phyloP scores from a whole-genome alignment of 2,113 vertebrate species.

The Chaetorhynchus papuensis region DNA sequence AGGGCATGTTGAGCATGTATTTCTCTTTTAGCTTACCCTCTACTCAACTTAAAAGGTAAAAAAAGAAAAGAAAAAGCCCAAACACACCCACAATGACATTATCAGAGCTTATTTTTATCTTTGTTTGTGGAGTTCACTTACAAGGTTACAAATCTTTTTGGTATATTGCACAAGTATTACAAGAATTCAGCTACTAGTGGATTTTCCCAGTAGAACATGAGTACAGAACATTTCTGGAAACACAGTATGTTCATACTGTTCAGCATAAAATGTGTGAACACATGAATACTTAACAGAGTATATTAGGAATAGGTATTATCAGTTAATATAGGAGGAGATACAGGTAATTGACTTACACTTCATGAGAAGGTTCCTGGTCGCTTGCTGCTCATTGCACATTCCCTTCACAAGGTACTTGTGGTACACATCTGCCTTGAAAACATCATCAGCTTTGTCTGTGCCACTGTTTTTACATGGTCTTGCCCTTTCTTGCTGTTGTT shows the following conservation, averaged over 20 bases:
- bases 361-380: background rate
- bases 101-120: background rate
- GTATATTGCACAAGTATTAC: background rate
- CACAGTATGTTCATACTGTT: background rate
- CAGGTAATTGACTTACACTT: background rate
- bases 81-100: background rate
- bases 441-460: background rate
- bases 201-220: background rate
- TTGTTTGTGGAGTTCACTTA: background rate
- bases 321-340: background rate
- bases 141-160: background rate
- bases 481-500: background rate
- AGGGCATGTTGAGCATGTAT: background rate
- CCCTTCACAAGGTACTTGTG: background rate
- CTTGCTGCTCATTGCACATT: background rate
- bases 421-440: background rate
- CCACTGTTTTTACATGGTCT: background rate
- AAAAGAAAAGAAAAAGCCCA: background rate
- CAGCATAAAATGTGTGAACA: background rate
- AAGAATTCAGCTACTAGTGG: background rate
- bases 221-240: background rate
- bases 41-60: background rate
- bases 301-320: background rate
- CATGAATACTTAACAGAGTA: accelerated
- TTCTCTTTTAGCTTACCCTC: background rate